Evolutionary conservation across 2,113 vertebrate species (phyloP).

Genomic region (Montifringilla adamsi): DNA sequence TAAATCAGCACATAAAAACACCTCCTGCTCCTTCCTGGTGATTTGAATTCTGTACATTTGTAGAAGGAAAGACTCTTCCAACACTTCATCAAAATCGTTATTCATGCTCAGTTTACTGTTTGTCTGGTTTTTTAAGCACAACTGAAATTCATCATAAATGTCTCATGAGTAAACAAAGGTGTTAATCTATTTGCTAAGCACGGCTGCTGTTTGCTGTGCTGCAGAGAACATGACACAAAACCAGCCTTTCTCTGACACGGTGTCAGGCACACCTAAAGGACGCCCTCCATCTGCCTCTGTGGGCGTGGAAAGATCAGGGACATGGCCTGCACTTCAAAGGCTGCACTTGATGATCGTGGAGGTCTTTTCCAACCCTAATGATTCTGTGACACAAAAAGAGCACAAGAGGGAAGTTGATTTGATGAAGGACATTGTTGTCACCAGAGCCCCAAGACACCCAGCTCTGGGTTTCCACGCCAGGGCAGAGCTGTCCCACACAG

Average conservation of each 20-base stretch:
- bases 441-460: background rate
- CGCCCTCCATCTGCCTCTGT: background rate
- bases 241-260: background rate
- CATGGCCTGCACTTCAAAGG: background rate
- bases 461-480: background rate
- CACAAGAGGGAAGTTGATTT: background rate
- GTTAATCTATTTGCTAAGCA: constrained; percentile 18
- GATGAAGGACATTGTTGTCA: background rate
- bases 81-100: background rate
- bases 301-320: background rate
- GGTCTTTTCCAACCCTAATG: background rate
- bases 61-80: background rate
- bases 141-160: constrained; percentile 27
- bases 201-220: background rate
- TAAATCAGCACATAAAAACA: background rate
- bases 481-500: background rate
- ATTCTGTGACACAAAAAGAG: background rate
- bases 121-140: background rate
- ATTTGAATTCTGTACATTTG: background rate
- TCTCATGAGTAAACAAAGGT: constrained; percentile 30
- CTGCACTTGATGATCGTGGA: background rate
- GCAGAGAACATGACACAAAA: background rate
- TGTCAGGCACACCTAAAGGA: accelerated
- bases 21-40: background rate
- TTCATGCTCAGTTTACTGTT: constrained; percentile 8